phyloP scores from a whole-genome alignment of 2,797 vertebrate genomes.

The Sphenodon punctatus region DNA sequence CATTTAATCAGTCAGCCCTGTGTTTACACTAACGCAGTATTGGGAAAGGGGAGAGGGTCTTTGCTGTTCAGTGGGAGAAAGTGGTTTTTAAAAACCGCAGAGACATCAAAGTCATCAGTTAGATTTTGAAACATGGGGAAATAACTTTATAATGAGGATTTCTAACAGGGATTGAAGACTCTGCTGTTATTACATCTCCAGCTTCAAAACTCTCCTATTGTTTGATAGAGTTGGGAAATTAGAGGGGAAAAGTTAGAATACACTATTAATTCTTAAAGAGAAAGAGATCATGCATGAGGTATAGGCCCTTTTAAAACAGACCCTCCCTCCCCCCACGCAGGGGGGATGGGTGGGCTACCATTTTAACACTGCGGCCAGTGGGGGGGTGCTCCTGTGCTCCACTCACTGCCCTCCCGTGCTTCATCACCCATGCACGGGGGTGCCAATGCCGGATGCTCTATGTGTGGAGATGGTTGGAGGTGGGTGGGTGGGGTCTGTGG shows the following conservation, averaged over 20 bases:
- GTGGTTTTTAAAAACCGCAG: constrained; percentile 22
- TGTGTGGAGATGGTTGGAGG: too few species aligned
- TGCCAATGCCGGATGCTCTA: too few species aligned
- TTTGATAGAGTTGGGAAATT: constrained; percentile 60
- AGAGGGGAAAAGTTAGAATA: constrained; percentile 45
- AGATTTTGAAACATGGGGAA: constrained; percentile 70
- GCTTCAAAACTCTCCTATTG: constrained; percentile 70
- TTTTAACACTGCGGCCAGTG: too few species aligned
- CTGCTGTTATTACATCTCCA: constrained; percentile 36
- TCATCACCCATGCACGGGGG: too few species aligned
- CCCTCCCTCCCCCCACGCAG: neutral
- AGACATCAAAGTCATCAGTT: constrained; percentile 71
- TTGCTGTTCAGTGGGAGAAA: constrained; percentile 16
- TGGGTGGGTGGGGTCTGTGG: too few species aligned
- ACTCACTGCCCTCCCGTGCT: too few species aligned
- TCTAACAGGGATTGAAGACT: constrained; percentile 48
- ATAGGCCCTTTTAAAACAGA: too few species aligned
- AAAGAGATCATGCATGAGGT: too few species aligned
- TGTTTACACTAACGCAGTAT: constrained; percentile 52
- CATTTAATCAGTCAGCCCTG: constrained; percentile 69
- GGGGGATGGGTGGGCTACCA: neutral
- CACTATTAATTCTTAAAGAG: constrained; percentile 63
- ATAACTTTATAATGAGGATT: constrained; percentile 76
- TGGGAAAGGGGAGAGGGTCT: neutral
- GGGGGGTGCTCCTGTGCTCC: too few species aligned